Evolutionary conservation across 2,113 vertebrate genomes (phyloP), one percentile per base, ranked within the genome.

Genomic region (Scopus umbretta): DNA sequence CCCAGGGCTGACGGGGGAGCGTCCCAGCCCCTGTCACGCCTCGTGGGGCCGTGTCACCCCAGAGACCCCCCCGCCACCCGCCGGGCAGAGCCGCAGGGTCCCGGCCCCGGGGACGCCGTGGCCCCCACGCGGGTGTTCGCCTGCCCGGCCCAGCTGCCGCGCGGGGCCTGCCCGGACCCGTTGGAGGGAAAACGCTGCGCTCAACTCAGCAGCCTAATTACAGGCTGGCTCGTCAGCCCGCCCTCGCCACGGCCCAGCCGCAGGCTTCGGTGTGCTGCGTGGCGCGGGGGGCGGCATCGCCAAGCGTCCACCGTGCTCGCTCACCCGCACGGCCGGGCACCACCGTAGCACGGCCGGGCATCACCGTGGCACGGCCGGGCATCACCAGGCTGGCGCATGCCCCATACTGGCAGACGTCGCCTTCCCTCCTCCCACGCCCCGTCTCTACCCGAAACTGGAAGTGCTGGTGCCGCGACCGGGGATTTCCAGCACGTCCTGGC

Each of bases 301-400:
- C 10, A 1, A 30, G 59, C 1, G 0, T 30, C 80, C 61, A 13
- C 71, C 9, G 0, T 5, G 25, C 19, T 55, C 4, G 0, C 21
- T n/a, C 50, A 19, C 38, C 45, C 4, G 3, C 40, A 8, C 0
- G 21, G 50, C 25, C 5, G 1, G n/a, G 53, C 50, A 52, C 4
- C 16, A 6, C n/a, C n/a, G n/a, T n/a, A n/a, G n/a, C n/a, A n/a
- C n/a, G n/a, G n/a, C n/a, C n/a, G n/a, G n/a, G n/a, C n/a, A n/a
- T n/a, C n/a, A n/a, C 25, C 0, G 0, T 13, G 32, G 3, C 40
- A 8, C 0, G 21, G 50, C 25, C 8, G 0, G 56, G 68, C 58
- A 21, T 27, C 53, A 7, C 72, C 25, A 3, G 21, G 38, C 32
- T n/a, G 58, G n/a, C 27, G 7, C 38, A 6, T 0, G 11, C 29